Base-by-base conservation (phyloP, 1,140 invertebrate genomes). In the Pantala flavescens region DNA sequence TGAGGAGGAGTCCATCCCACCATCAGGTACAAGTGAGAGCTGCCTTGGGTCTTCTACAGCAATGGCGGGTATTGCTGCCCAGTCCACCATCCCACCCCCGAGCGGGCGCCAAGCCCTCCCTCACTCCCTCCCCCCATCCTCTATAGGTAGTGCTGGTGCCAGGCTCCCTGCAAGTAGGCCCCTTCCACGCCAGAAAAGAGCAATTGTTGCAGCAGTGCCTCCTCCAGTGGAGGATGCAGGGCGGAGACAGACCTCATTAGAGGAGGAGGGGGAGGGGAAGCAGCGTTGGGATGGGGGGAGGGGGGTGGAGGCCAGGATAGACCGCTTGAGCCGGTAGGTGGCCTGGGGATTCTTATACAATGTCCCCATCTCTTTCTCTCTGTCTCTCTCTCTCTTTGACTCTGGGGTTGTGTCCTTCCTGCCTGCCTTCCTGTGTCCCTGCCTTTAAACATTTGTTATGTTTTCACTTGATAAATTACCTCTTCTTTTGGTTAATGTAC, bases 261-360 rank as follows among this genome's bases (percentile, higher is more conserved):
- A 63, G 49, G 49, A 63, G 16, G 49, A 63, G 49, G 49, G 49
- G 49, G 85, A 70, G 80, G 85, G 71, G 85, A 86, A 77, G 78
- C 73, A 71, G 72, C 43, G 84, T 85, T 76, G 49, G 14, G 49
- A 63, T 63, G 49, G 49, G 49, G 49, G 49, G n/a, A 63, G 49
- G 49, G 49, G 49, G 49, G 82, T 88, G 76, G 85, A 86, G 78
- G 80, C 79, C 42, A 84, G 89, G 78, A 86, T 92, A 79, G 90
- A 91, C 76, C 86, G 89, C 76, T 81, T 92, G 23, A 86, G 86
- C 76, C 85, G 85, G 76, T 86, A 87, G 76, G 85, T 90, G 24
- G 83, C 85, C 11, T 16, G 49, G 14, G 49, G n/a, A 63, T 21
- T 21, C 49, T 21, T 63, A 7, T 12, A 7, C 49, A 63, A 63